A percentile compares a stretch with the other conserved stretches of the same genome.
Conservation (phyloP, 2,797 vertebrate species). For the Manis javanica region DNA sequence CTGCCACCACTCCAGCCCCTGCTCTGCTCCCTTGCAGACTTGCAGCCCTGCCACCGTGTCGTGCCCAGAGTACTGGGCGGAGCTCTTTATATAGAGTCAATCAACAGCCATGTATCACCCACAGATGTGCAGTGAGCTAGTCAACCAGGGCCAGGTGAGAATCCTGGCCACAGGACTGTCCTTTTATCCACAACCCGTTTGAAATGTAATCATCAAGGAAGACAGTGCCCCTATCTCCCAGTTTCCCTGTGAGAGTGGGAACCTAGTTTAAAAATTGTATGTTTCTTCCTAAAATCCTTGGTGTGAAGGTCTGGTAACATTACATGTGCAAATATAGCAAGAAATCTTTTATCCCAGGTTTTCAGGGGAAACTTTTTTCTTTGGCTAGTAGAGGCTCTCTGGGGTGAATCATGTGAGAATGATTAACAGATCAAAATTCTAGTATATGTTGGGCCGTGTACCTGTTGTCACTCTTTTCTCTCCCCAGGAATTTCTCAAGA, state of each 20-base stretch:
- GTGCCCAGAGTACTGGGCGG: too few relatives aligned
- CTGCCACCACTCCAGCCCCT: too few relatives aligned
- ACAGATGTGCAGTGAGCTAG: too few relatives aligned
- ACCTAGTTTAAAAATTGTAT: neutral
- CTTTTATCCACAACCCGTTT: neutral
- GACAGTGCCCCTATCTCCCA: neutral
- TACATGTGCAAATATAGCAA: neutral
- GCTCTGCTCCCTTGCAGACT: too few relatives aligned
- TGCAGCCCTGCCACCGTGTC: too few relatives aligned
- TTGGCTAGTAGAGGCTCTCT: neutral
- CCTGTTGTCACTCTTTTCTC: neutral
- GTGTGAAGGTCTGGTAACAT: neutral
- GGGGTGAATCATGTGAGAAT: neutral
- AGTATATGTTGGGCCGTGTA: neutral
- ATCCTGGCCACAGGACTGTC: too few relatives aligned
- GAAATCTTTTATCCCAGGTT: neutral
- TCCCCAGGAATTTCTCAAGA: neutral
- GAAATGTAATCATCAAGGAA: neutral
- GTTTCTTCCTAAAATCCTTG: neutral
- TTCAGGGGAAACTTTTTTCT: neutral
- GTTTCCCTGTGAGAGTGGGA: neutral
- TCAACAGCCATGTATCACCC: too few relatives aligned
- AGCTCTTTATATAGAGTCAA: too few relatives aligned
- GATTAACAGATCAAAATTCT: neutral
- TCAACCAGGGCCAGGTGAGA: too few relatives aligned